A percentile compares a stretch with the other conserved stretches of the same genome.
These are phyloP conservation scores for Onchidella celtica DNA, from an alignment of 2,888 invertebrate genomes.

Conservation along the genomic window DNA sequence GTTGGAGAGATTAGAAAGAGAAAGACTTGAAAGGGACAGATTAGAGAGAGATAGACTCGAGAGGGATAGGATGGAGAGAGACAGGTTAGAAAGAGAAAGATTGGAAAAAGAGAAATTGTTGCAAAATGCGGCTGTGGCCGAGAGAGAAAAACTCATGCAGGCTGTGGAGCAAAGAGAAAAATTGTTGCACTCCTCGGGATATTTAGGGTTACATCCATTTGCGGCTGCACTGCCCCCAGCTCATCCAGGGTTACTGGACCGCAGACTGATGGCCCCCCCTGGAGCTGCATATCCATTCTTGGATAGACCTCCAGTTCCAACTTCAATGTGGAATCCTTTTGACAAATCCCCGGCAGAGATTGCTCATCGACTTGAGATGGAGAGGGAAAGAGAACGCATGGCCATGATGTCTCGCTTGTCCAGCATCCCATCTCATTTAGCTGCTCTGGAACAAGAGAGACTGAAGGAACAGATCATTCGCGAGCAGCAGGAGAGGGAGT, in stretches of 20 bases:
- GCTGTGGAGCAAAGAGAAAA: constrained; percentile 46
- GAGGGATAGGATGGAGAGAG: constrained; percentile 21
- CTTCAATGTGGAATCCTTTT: constrained; percentile 69
- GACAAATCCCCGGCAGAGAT: constrained; percentile 63
- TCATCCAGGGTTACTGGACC: constrained; percentile 28
- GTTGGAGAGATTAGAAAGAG: constrained; percentile 59
- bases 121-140: constrained; percentile 34
- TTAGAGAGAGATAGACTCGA: constrained; percentile 44
- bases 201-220: constrained; percentile 52
- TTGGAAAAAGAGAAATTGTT: constrained; percentile 47
- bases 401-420: constrained; percentile 56
- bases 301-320: constrained; percentile 60
- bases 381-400: constrained; percentile 64
- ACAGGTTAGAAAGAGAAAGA: constrained; percentile 27
- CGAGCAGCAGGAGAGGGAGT: constrained; percentile 55
- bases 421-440: constrained; percentile 55
- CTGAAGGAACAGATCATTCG: constrained; percentile 63
- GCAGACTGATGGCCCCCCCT: constrained; percentile 61
- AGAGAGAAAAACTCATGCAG: constrained; percentile 55
- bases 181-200: constrained; percentile 51
- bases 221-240: constrained; percentile 33
- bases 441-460: constrained; percentile 65
- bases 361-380: constrained; percentile 61
- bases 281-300: constrained; percentile 52
- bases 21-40: constrained; percentile 49